These are phyloP conservation scores for Eucidaris tribuloides DNA, from an alignment of 35 echinoderm and acorn worm species.

Conservation along the genomic window DNA sequence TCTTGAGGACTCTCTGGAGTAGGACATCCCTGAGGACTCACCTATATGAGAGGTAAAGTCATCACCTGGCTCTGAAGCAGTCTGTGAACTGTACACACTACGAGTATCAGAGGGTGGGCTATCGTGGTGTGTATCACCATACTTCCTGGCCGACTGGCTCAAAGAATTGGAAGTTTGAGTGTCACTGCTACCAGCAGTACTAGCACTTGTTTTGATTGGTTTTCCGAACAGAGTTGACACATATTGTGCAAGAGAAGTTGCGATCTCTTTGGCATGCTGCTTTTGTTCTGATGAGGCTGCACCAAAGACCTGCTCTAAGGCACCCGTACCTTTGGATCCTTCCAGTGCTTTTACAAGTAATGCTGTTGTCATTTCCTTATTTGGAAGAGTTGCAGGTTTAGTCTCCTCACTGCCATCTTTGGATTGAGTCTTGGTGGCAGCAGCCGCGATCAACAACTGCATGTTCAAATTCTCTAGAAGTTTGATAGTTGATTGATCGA, in stretches of 20 bases:
- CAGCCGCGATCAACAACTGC: conserved; percentile 89
- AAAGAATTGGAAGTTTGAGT: neutral
- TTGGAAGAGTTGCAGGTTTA: neutral
- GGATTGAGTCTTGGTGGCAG: conserved; percentile 55
- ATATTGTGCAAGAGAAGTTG: conserved; percentile 49
- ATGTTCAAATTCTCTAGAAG: conserved; percentile 93
- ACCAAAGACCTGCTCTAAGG: conserved; percentile 17
- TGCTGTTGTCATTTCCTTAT: neutral
- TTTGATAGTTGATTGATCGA: conserved; percentile 87
- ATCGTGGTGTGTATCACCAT: conserved; percentile 26
- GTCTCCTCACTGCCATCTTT: conserved; percentile 32
- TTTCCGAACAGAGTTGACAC: conserved; percentile 60
- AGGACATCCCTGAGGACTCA: neutral
- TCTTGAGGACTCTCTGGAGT: neutral
- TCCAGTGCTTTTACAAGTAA: conserved; percentile 30
- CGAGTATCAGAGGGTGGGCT: neutral
- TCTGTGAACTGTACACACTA: neutral
- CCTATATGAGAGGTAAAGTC: neutral
- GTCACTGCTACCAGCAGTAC: neutral
- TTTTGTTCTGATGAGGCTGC: neutral
- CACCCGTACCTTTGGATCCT: conserved; percentile 29
- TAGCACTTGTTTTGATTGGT: neutral
- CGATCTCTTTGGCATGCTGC: conserved; percentile 28
- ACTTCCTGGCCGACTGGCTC: conserved; percentile 2
- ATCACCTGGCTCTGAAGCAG: neutral